Conservation (phyloP, 2,113 vertebrate species). For the Tympanuchus pallidicinctus region DNA sequence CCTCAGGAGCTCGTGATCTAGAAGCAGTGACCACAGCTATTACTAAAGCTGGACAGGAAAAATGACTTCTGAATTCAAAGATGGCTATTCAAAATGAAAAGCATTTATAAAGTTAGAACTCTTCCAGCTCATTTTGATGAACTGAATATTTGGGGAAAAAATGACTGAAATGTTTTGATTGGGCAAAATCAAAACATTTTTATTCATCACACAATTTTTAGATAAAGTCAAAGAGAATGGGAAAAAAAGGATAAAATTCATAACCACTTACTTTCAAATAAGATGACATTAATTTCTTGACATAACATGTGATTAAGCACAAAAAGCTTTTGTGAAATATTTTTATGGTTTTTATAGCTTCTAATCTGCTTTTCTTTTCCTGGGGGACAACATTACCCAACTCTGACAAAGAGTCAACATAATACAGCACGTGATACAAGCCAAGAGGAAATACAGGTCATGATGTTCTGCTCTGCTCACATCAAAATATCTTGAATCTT, state of each 20-base stretch:
- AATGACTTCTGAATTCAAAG: slow-evolving; percentile 11
- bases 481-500: slow-evolving; percentile 26
- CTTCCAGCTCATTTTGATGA: neutral
- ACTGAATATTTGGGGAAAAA: neutral
- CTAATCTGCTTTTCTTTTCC: slow-evolving; percentile 9
- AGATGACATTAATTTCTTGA: neutral
- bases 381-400: neutral
- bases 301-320: neutral
- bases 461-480: neutral
- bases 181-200: slow-evolving; percentile 12
- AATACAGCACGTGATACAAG: neutral
- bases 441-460: slow-evolving; percentile 3
- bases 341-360: neutral
- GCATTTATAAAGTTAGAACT: slow-evolving; percentile 9
- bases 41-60: neutral
- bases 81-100: slow-evolving; percentile 21
- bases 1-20: slow-evolving; percentile 26
- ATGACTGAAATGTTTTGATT: neutral
- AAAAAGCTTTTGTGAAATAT: slow-evolving; percentile 18
- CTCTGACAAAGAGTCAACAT: slow-evolving; percentile 13
- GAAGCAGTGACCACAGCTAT: neutral
- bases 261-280: neutral
- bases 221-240: neutral
- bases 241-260: neutral
- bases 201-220: neutral